A percentile compares a stretch with the other conserved stretches of the same genome.
Conservation (phyloP, 2,888 invertebrate species). For the Scotopteryx bipunctaria region DNA sequence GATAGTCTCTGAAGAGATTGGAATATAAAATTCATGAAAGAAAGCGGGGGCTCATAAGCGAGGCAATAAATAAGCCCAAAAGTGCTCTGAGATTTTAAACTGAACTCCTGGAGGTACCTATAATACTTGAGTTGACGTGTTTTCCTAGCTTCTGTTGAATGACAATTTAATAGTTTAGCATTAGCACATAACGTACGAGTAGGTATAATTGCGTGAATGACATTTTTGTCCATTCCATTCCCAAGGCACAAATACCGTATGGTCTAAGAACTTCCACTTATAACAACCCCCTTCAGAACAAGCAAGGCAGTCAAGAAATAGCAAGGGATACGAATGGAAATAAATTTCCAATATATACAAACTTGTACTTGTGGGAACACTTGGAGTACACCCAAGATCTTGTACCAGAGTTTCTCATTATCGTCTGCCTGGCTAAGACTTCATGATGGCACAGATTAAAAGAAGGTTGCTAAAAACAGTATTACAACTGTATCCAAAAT, state of each 20-base stretch:
- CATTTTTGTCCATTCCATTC: too few relatives aligned
- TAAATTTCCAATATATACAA: neutral
- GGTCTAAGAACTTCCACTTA: too few relatives aligned
- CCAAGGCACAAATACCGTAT: too few relatives aligned
- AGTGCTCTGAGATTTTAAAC: constrained; percentile 39
- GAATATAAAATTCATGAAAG: constrained; percentile 42
- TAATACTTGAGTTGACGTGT: too few relatives aligned
- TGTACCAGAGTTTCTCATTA: neutral
- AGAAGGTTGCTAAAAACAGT: neutral
- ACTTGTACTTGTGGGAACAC: neutral
- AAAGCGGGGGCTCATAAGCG: constrained; percentile 39
- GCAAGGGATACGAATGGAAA: neutral
- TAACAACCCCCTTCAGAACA: too few relatives aligned
- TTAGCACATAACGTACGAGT: too few relatives aligned
- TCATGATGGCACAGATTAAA: neutral
- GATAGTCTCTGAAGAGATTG: constrained; percentile 34
- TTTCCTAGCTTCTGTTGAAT: constrained; percentile 2
- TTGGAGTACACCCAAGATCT: neutral
- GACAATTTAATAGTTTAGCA: too few relatives aligned
- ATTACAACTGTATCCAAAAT: too few relatives aligned
- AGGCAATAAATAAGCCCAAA: constrained; percentile 39
- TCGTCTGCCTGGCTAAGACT: neutral
- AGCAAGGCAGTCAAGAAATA: neutral
- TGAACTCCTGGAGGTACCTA: constrained; percentile 28
- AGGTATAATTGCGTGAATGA: too few relatives aligned